Evolutionary conservation across 2,888 invertebrate species (phyloP), one percentile per base, ranked within the genome.

Genomic region (Erynnis tages): DNA sequence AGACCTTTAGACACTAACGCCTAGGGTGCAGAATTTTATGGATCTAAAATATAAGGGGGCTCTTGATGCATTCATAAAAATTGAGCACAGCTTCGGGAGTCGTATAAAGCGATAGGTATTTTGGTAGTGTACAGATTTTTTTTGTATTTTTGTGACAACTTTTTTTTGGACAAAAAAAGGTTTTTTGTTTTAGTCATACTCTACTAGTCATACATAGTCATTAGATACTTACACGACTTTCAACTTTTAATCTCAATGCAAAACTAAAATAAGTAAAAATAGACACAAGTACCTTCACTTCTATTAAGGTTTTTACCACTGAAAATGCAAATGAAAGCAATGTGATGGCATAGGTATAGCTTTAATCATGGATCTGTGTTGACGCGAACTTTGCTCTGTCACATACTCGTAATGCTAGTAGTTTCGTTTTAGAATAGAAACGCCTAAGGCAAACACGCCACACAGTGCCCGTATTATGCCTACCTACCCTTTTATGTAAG

Each of bases 21-120:
- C 54, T 56, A 58, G 59, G 62, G 62, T 53, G 61, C 54, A 49
- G 38, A 38, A 56, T 58, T 58, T 61, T 59, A 62, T 56, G 59
- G 54, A 58, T 61, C 59, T 56, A 53, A 52, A 59, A 61, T 55
- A 49, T 58, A 58, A 57, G 60, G 56, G 55, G 54, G 44, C 43
- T 40, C 38, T 47, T 53, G 54, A 40, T 50, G 50, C 48, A 49
- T 37, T 57, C 56, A 57, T 61, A 61, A 62, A 60, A 59, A 55
- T 47, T 43, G 32, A 59, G 54, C 49, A 54, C 55, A 54, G 43
- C 35, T 58, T 57, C 53, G 53, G 54, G 53, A 55, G 54, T 52
- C 35, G 46, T 57, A 58, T 54, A 54, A 60, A 59, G 55, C 45
- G 53, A 44, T 8, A 55, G n/a, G n/a, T 30, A 44, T 44, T 44